Evolutionary conservation across 2,113 vertebrate genomes (phyloP).

Genomic region (Otocyon megalotis): DNA sequence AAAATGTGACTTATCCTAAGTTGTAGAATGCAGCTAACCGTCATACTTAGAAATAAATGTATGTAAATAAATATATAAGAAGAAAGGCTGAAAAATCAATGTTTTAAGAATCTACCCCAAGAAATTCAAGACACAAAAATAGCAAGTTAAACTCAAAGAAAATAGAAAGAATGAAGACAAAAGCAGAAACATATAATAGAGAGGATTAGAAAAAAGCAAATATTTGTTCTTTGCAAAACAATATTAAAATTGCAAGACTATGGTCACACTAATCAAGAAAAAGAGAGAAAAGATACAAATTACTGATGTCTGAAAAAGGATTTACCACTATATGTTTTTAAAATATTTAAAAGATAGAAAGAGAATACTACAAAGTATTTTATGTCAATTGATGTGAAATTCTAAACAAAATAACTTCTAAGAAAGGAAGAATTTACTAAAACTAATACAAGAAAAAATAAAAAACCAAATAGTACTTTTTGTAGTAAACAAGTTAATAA

Average conservation of each 20-base stretch:
- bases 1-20: background rate
- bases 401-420: background rate
- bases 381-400: background rate
- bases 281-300: background rate
- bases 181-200: background rate
- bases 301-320: background rate
- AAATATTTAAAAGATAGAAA: background rate
- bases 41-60: background rate
- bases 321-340: background rate
- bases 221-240: background rate
- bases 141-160: background rate
- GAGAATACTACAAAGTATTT: background rate
- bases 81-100: constrained; percentile 15
- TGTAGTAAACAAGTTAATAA: background rate
- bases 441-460: background rate
- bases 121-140: constrained; percentile 6
- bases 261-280: background rate
- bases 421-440: background rate
- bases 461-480: background rate
- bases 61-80: background rate
- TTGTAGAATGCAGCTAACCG: background rate
- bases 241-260: background rate
- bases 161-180: background rate
- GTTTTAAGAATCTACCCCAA: background rate
- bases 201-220: background rate